Base-by-base conservation (phyloP, 2,113 vertebrate species). In the Tautogolabrus adspersus region DNA sequence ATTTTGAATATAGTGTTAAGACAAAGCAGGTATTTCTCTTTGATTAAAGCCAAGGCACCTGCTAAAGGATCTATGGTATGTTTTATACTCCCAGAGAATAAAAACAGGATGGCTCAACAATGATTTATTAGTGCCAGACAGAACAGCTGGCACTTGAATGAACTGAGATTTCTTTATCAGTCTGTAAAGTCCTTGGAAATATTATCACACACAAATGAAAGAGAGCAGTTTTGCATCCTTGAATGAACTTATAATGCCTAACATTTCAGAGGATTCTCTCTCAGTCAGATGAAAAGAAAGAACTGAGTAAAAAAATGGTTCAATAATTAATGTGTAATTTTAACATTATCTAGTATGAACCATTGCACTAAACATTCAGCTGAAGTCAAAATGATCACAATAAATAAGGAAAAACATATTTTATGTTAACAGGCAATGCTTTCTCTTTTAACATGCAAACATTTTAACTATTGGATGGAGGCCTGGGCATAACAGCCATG, bases 101-200 rank as follows among this genome's bases (percentile, higher is more conserved):
- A 16, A 30, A 49, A 22, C 5, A 1, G 8, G 12, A 77, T 54
- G 1, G 18, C 62, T 76, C 16, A 8, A 56, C 44, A 52, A 22
- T 54, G 22, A 67, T 61, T 55, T 18, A n/a, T 63, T 18, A 22
- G 40, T 15, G 15, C 10, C 38, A 69, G 40, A 57, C 46, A 82
- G 46, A 60, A 62, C 26, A 8, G 47, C 40, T 18, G 47, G 16
- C 23, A 22, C 37, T 40, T 75, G 40, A 56, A 1, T 62, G 30
- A 8, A 10, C 49, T 11, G 37, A 52, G 40, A 13, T 61, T 52
- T 77, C 65, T 64, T 34, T 57, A 67, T 73, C 42, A 21, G 22
- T 12, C 65, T 13, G 21, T 5, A 40, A 19, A 5, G 59, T 73
- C 55, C 49, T 60, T 66, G 57, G 44, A 56, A 79, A 34, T 72